phyloP scores from a whole-genome alignment of 1,140 invertebrate species.

The Zaprionus lachaisei region DNA sequence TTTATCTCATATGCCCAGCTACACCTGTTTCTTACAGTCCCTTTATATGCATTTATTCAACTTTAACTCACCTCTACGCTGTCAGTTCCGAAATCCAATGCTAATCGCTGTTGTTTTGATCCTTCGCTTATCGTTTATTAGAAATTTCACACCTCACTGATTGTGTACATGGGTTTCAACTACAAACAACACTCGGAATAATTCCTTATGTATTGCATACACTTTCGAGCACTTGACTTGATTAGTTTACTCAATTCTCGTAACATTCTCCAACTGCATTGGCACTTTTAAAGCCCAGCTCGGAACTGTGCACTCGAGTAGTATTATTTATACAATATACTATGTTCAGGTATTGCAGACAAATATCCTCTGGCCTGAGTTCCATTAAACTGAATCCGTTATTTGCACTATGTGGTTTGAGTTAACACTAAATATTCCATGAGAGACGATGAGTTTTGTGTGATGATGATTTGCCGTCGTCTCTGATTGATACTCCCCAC shows the following conservation, averaged over 20 bases:
- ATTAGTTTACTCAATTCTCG: slow-evolving; percentile 36
- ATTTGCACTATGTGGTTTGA: slow-evolving; percentile 5
- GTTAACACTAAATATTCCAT: slow-evolving; percentile 27
- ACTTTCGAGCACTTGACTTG: slow-evolving; percentile 28
- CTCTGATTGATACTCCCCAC: slow-evolving; percentile 28
- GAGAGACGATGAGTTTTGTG: slow-evolving; percentile 23
- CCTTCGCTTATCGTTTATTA: neutral
- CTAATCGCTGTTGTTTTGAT: neutral
- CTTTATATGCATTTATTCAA: neutral
- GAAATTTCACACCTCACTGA: slow-evolving; percentile 56
- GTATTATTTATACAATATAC: slow-evolving; percentile 11
- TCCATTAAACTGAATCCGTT: slow-evolving; percentile 36
- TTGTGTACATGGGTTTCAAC: neutral
- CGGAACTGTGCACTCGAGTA: neutral
- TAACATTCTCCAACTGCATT: slow-evolving; percentile 37
- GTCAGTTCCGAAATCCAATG: slow-evolving; percentile 52
- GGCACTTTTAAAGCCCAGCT: slow-evolving; percentile 37
- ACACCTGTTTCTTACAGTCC: neutral
- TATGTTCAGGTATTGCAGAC: neutral
- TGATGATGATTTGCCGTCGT: slow-evolving; percentile 42
- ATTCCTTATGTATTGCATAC: slow-evolving; percentile 49
- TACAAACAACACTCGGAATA: slow-evolving; percentile 31
- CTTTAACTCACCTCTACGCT: slow-evolving; percentile 42
- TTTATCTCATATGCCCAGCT: neutral
- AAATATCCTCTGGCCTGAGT: slow-evolving; percentile 24